phyloP scores from a whole-genome alignment of 2,113 vertebrate genomes.

The Calidris pugnax region DNA sequence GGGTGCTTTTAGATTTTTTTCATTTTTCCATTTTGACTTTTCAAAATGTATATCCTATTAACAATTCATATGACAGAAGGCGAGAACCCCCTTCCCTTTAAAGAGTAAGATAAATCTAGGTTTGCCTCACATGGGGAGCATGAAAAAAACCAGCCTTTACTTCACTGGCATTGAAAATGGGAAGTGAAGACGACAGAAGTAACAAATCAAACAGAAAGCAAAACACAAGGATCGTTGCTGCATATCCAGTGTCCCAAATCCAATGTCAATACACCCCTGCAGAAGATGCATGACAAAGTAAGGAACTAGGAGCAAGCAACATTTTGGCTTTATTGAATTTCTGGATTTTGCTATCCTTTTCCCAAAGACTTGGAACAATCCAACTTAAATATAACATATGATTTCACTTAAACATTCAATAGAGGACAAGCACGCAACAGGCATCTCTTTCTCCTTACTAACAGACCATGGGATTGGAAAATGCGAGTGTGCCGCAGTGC shows the following conservation, averaged over 20 bases:
- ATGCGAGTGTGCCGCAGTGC: accelerated
- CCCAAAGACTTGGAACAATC: not conserved
- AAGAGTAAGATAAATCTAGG: not conserved
- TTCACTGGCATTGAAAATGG: not conserved
- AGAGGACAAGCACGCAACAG: not conserved
- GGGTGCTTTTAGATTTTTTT: not conserved
- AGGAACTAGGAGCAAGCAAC: not conserved
- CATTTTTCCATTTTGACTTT: not conserved
- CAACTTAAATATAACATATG: not conserved
- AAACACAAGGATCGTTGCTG: not conserved
- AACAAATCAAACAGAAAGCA: not conserved
- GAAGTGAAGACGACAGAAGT: not conserved
- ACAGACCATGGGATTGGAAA: not conserved
- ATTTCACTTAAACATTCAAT: not conserved
- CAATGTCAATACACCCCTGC: no score
- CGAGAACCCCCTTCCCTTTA: not conserved
- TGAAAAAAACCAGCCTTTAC: not conserved
- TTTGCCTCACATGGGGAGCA: not conserved
- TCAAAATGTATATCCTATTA: not conserved
- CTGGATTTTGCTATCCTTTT: not conserved
- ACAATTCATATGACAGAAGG: not conserved
- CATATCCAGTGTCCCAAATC: not conserved
- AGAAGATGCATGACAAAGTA: not conserved
- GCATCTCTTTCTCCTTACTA: not conserved
- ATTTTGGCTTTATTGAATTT: not conserved